These are phyloP conservation scores for Cheilinus undulatus DNA, from an alignment of 2,113 vertebrate species.

Conservation along the genomic window DNA sequence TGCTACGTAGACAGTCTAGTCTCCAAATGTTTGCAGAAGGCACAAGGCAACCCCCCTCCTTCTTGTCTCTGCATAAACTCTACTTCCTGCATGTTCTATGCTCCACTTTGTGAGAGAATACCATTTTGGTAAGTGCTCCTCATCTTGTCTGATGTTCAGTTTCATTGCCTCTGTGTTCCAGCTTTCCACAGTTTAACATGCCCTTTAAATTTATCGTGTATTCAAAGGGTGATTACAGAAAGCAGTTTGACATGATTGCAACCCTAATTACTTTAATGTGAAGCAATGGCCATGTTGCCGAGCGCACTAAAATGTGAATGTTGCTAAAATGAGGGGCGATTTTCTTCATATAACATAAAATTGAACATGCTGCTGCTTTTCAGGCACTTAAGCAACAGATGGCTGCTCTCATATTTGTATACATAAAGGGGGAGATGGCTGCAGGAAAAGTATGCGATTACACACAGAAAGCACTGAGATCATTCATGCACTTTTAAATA, in stretches of 20 bases:
- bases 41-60: not conserved
- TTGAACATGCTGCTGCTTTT: slow-evolving; percentile 24
- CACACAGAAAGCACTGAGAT: slow-evolving; percentile 3
- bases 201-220: not conserved
- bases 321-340: slow-evolving; percentile 5
- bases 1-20: not conserved
- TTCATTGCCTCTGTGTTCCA: not conserved
- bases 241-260: slow-evolving; percentile 19
- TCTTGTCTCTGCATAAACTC: not conserved
- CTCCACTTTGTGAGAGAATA: not conserved
- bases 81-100: not conserved
- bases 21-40: not conserved
- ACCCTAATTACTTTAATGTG: slow-evolving; percentile 11
- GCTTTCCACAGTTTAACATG: not conserved
- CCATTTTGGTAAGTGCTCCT: not conserved
- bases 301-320: slow-evolving; percentile 15
- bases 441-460: slow-evolving; percentile 9
- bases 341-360: slow-evolving; percentile 32
- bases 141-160: not conserved
- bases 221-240: slow-evolving; percentile 10
- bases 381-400: slow-evolving; percentile 47
- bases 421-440: slow-evolving; percentile 5
- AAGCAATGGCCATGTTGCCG: slow-evolving; percentile 22
- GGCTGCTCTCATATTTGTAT: slow-evolving; percentile 24
- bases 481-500: not conserved